Base-by-base conservation (phyloP, 2,888 invertebrate genomes). In the Germaria angustata region DNA sequence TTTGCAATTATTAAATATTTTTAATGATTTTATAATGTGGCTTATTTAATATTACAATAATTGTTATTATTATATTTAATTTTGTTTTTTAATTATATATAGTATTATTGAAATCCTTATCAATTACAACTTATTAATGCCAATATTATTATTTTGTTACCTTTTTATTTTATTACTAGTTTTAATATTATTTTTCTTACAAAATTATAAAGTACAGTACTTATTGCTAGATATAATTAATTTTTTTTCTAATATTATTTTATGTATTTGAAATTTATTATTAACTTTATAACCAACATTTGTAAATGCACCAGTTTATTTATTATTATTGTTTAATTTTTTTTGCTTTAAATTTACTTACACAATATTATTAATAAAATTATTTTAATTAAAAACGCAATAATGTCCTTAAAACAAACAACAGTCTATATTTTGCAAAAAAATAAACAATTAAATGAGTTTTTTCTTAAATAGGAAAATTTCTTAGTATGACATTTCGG, bases 371-470 rank as follows among this genome's bases (percentile, higher is more conserved):
- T 34, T 22, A 11, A 36, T 24, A 57, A 63, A 71, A 63, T 20
- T 63, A 44, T 24, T 77, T 61, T 22, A 20, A 46, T 71, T 55
- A 71, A 13, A 57, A 65, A 73, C 24, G 53, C 44, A 71, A 75
- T 82, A 51, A 65, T 71, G 44, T 32, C 36, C 75, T 75, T 82
- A 75, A 72, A 82, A 71, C 51, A 75, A 82, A 75, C 57, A 82
- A 82, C 82, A 82, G 79, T 79, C 82, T 79, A 75, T 82, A 68
- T 65, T 75, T 79, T 66, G 65, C 22, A 72, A 57, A 61, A 41
- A 53, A 41, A 49, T 22, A 55, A 20, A 41, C 20, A 8, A 6
- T 44, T 44, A 7, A n/a, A n/a, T 51, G 1, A n/a, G 2, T n/a
- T 13, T 28, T 46, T 22, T 36, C 11, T 22, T 24, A 59, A 34